Evolutionary conservation across 1,140 invertebrate genomes (phyloP), one percentile per base, ranked within the genome.

Genomic region (Aphaenogaster floridana): DNA sequence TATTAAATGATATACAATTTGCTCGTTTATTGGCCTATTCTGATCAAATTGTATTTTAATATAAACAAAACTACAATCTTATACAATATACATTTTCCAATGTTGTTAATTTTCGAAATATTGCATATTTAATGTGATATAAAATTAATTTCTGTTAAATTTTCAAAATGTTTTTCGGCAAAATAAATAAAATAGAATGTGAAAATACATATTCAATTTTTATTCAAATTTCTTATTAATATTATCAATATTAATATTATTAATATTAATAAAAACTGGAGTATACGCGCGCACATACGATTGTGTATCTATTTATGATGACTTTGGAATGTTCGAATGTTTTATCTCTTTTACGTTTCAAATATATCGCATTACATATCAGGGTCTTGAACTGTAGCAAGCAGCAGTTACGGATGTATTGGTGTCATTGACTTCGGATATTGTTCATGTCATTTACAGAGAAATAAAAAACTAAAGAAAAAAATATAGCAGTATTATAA

Each of bases 341-440:
- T 83, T 89, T 91, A 89, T 91, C 89, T 72, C 39, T 34, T 76
- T 79, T 88, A 90, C 72, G 77, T 88, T 90, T 90, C 78, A 74
- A 84, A 86, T 90, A 54, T 90, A 88, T 84, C 89, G 4, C 50
- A 59, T 86, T 88, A 89, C 90, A 64, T 91, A 91, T 91, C 90
- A 71, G 77, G 90, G 90, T 91, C 90, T 91, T 90, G 90, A 91
- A 91, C 89, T 68, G 86, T 90, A 77, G 52, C 80, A 39, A 57
- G 69, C 57, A 74, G 8, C 71, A 74, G 48, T 78, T 88, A 68
- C 13, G 63, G 9, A 59, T 91, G 90, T 91, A 91, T 91, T 91
- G 76, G 90, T 91, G 90, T 91, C 90, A 91, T 89, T 91, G 88
- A 91, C 90, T 91, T 87, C 77, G 59, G 48, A 85, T 88, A 89